Evolutionary conservation across 2,888 invertebrate species (phyloP).

Genomic region (Lochmaea capreae): DNA sequence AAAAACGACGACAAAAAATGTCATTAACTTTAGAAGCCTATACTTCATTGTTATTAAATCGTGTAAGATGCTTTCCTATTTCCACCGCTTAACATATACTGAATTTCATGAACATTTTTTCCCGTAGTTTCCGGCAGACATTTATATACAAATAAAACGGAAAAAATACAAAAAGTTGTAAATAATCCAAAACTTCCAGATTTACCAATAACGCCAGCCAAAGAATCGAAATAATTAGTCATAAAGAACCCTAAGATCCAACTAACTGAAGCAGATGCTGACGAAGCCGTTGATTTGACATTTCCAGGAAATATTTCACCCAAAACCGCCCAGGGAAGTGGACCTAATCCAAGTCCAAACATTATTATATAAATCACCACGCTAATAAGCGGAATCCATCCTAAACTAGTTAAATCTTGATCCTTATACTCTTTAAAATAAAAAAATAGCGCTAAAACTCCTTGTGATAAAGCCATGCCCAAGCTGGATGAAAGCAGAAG

Average conservation of each 20-base stretch:
- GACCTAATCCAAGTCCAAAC: constrained; percentile 83
- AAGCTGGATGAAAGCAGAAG: constrained; percentile 78
- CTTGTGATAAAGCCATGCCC: constrained; percentile 69
- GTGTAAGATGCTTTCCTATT: constrained; percentile 13
- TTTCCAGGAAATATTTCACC: constrained; percentile 88
- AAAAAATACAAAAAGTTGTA: constrained; percentile 70
- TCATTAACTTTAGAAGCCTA: too few species aligned
- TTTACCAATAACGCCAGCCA: constrained; percentile 71
- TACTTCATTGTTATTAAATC: neutral
- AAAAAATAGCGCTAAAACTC: constrained; percentile 68
- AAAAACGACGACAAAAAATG: too few species aligned
- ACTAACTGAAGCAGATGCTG: constrained; percentile 81
- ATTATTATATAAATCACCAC: constrained; percentile 79
- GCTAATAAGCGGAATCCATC: constrained; percentile 79
- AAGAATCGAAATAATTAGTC: constrained; percentile 76
- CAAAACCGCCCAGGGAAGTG: constrained; percentile 86
- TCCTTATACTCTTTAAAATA: constrained; percentile 71
- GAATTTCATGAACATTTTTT: constrained; percentile 87
- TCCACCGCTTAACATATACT: constrained; percentile 71
- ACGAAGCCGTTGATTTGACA: constrained; percentile 81
- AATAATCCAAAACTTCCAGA: constrained; percentile 81
- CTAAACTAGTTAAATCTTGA: constrained; percentile 66
- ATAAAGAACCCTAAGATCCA: constrained; percentile 82
- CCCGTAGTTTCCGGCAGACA: constrained; percentile 91
- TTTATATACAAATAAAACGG: constrained; percentile 79